Evolutionary conservation across 1,140 invertebrate genomes (phyloP).

Genomic region (Lordiphosa mommai): DNA sequence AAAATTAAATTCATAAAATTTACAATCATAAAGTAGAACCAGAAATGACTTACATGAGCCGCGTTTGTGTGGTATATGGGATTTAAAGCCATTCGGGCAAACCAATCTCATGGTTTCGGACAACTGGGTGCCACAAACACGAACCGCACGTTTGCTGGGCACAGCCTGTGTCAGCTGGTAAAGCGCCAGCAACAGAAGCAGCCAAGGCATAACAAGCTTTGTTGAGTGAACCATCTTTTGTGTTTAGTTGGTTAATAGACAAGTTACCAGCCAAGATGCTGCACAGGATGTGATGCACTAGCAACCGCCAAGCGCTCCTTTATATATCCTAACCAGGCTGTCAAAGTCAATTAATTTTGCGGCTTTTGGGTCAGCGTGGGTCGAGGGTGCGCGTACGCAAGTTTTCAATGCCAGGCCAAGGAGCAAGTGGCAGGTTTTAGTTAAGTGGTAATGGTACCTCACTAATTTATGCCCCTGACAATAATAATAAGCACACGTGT

Average conservation of each 20-base stretch:
- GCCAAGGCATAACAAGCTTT: slow-evolving; percentile 13
- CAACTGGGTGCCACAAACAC: slow-evolving; percentile 21
- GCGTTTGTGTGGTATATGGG: slow-evolving; percentile 21
- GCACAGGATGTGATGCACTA: slow-evolving; percentile 37
- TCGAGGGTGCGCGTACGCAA: not conserved
- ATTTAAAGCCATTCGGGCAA: slow-evolving; percentile 16
- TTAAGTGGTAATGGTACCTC: slow-evolving; percentile 14
- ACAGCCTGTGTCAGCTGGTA: slow-evolving; percentile 1
- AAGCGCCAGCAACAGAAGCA: slow-evolving; percentile 17
- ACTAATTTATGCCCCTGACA: slow-evolving; percentile 32
- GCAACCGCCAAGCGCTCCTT: slow-evolving; percentile 8
- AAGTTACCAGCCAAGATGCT: slow-evolving; percentile 8
- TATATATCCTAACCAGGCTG: slow-evolving; percentile 43
- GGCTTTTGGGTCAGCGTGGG: slow-evolving; percentile 36
- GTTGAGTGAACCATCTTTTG: slow-evolving; percentile 12
- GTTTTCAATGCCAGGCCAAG: slow-evolving; percentile 29
- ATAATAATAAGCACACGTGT: not conserved
- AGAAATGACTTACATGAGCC: slow-evolving; percentile 29
- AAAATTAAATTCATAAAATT: slow-evolving; percentile 2
- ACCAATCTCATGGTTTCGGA: slow-evolving; percentile 5
- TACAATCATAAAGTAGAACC: not conserved
- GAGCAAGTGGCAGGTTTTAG: not conserved
- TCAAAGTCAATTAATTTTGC: slow-evolving; percentile 39
- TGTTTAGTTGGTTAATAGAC: not conserved
- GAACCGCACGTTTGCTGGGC: not conserved